Conservation (phyloP, 1,140 invertebrate species). For the Theocolax elegans region DNA sequence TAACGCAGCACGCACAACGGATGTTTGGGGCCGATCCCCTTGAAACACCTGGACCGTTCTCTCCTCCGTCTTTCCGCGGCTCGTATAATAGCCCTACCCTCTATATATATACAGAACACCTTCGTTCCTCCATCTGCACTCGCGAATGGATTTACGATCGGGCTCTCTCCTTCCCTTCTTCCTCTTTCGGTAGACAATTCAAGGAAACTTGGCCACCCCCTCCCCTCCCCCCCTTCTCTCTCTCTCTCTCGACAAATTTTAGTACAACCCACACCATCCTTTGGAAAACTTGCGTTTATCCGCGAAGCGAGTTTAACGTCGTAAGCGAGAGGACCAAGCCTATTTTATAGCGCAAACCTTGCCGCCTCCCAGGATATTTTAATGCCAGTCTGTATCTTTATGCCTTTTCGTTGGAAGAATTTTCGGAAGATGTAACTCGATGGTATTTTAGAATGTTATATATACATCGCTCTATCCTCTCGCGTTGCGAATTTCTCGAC, state of each 20-base stretch:
- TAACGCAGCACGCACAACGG: no score
- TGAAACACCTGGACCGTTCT: neutral
- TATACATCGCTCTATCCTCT: no score
- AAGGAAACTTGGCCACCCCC: neutral
- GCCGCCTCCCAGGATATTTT: slow-evolving; percentile 23
- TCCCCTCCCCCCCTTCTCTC: neutral
- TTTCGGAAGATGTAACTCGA: neutral
- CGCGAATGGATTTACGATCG: slow-evolving; percentile 26
- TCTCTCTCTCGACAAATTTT: no score
- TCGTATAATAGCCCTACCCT: neutral
- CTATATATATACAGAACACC: slow-evolving; percentile 6
- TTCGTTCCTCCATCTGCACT: neutral
- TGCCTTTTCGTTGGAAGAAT: slow-evolving; percentile 7
- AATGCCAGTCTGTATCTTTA: slow-evolving; percentile 32
- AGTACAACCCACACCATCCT: no score
- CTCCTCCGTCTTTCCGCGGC: slow-evolving; percentile 34
- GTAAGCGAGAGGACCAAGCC: neutral
- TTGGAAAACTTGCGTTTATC: no score
- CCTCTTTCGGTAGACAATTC: no score
- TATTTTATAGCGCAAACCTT: slow-evolving; percentile 14
- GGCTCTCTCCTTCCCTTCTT: no score
- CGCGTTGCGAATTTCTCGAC: no score
- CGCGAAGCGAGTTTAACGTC: neutral
- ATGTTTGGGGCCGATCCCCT: no score
- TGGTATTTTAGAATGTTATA: no score